phyloP scores from a whole-genome alignment of 2,113 vertebrate genomes.

The Laticauda laticaudata region DNA sequence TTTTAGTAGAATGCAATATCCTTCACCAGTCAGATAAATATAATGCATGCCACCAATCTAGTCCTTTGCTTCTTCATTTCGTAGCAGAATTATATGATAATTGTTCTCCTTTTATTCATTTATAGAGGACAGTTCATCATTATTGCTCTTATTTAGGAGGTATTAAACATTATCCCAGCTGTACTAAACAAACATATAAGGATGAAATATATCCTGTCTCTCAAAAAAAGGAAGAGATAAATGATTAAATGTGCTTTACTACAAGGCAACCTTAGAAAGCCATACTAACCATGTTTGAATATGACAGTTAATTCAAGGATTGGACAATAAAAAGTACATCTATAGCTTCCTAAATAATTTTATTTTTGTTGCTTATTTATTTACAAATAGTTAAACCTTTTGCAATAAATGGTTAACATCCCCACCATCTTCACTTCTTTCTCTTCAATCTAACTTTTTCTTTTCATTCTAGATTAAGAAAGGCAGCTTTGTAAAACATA shows the following conservation, averaged over 20 bases:
- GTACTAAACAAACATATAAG: background rate
- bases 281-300: background rate
- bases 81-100: background rate
- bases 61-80: background rate
- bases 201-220: background rate
- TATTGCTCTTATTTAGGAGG: background rate
- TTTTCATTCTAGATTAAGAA: background rate
- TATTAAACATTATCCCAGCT: background rate
- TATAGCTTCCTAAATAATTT: background rate
- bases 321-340: background rate
- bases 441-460: background rate
- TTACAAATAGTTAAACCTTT: background rate
- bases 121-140: background rate
- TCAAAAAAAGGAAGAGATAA: background rate
- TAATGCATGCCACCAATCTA: background rate
- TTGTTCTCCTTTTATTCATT: background rate
- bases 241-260: background rate
- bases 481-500: background rate
- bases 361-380: background rate
- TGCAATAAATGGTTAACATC: background rate
- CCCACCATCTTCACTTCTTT: background rate
- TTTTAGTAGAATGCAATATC: background rate
- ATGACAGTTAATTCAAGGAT: background rate
- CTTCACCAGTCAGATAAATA: background rate
- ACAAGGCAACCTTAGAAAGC: background rate